These are phyloP conservation scores for Eubasilissa splendida DNA, from an alignment of 2,888 invertebrate species.

Conservation along the genomic window DNA sequence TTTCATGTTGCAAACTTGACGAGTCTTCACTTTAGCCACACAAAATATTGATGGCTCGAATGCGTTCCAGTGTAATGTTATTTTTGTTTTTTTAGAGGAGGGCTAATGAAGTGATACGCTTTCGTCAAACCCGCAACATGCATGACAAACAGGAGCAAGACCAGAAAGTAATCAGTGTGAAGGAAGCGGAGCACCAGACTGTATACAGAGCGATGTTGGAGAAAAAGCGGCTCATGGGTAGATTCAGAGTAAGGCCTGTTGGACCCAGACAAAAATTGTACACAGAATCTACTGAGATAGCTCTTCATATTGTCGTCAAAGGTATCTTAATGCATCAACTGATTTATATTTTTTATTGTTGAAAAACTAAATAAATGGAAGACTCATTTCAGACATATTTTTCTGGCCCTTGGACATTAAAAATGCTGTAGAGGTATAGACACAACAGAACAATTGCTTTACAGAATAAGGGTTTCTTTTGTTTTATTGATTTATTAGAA, in stretches of 20 bases:
- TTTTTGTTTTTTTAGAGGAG: slow-evolving; percentile 70
- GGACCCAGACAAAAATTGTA: slow-evolving; percentile 75
- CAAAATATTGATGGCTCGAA: no score
- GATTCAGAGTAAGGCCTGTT: slow-evolving; percentile 69
- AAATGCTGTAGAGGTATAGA: no score
- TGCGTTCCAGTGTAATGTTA: neutral
- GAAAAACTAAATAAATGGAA: no score
- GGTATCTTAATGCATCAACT: slow-evolving; percentile 64
- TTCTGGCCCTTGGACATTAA: no score
- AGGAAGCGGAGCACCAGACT: slow-evolving; percentile 76
- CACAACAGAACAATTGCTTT: no score
- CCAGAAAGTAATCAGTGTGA: slow-evolving; percentile 75
- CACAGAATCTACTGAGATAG: slow-evolving; percentile 69
- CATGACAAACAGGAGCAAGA: slow-evolving; percentile 78
- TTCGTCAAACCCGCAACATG: slow-evolving; percentile 75
- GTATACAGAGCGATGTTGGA: slow-evolving; percentile 77
- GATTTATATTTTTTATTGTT: no score
- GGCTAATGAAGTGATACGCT: slow-evolving; percentile 78
- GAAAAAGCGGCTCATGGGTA: slow-evolving; percentile 75
- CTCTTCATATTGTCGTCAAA: slow-evolving; percentile 78
- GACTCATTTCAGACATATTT: no score
- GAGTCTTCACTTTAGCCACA: neutral
- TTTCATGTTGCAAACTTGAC: neutral
- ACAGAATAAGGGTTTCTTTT: no score
- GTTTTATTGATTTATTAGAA: no score